Evolutionary conservation across 23 tunicate species (phyloP), one percentile per base, ranked within the genome.

Genomic region (Trididemnum miniatum): DNA sequence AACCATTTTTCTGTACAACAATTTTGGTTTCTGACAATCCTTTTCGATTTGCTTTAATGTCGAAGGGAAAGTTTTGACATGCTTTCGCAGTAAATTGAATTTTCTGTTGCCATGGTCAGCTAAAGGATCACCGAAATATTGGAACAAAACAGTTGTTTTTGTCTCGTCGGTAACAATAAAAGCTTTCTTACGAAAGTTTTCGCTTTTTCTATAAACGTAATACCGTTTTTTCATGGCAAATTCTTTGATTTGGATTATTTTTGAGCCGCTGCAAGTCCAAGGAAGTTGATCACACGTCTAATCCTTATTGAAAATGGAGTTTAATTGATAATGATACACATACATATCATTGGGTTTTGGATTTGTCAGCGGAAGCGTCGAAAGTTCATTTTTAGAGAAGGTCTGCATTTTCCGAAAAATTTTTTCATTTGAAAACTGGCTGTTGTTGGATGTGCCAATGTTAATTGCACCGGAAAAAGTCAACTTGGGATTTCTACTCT

Each of bases 81-180:
- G 54, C 1, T 34, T n/a, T 5, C 27, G 23, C 1, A 20, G 26
- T 35, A 34, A 1, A 5, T 72, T 34, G 22, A 34, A 20, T 72
- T 72, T 72, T 1, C 52, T 26, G 54, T 72, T 72, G 1, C 78
- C 78, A 37, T 72, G 78, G 30, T n/a, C n/a, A n/a, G n/a, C n/a
- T n/a, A n/a, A n/a, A 27, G 52, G 27, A 30, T 34, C 35, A 22
- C 33, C 26, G 35, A 2, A 72, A 72, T 2, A 20, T n/a, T 34
- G 40, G 29, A 34, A 2, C 1, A 34, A 20, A 26, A 34, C 52
- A 22, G 20, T 22, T 1, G 35, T 37, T 22, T 22, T 72, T 34
- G 22, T 30, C 35, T 27, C 51, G 35, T 72, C 23, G n/a, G 24
- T 37, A 20, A 72, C 35, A 30, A 12, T 34, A 44, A 44, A 15